Conservation (phyloP, 2,888 invertebrate species). For the Gortyna flavago region DNA sequence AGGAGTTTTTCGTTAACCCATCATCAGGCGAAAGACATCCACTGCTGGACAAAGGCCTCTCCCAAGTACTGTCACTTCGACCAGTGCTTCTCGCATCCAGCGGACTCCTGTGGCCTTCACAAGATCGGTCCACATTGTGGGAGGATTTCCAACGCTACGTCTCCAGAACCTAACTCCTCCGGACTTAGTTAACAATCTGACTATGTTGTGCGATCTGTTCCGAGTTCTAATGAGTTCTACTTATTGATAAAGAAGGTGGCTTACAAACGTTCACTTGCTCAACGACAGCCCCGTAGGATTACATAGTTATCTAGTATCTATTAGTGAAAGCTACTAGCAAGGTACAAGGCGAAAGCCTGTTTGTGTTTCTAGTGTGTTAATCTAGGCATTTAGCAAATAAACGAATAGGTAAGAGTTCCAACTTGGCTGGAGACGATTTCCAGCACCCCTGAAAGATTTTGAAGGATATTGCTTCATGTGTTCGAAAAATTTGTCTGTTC, state of each 20-base stretch:
- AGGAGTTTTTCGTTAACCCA: not conserved
- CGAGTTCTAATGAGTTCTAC: not conserved
- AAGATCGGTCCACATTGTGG: not conserved
- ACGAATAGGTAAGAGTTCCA: not conserved
- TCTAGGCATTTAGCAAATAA: not conserved
- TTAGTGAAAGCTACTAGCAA: conserved; percentile 28
- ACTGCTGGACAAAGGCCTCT: not conserved
- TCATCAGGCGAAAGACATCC: not conserved
- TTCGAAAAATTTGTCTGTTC: too few relatives aligned
- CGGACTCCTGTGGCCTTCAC: not conserved
- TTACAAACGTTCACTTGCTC: not conserved
- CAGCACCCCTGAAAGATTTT: too few relatives aligned
- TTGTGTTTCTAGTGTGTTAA: not conserved
- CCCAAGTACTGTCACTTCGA: too few relatives aligned
- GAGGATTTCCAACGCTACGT: not conserved
- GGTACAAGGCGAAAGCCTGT: conserved; percentile 20
- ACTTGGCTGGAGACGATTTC: not conserved
- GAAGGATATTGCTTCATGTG: too few relatives aligned
- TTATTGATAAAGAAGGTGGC: not conserved
- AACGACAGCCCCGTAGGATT: not conserved
- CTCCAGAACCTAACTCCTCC: not conserved
- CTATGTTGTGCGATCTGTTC: not conserved
- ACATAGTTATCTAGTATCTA: not conserved
- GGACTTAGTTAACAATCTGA: not conserved
- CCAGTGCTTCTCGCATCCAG: not conserved